A percentile compares a stretch with the other conserved stretches of the same genome.
Evolutionary conservation across 2,888 invertebrate genomes (phyloP).

Genomic region (Synanthedon vespiformis): DNA sequence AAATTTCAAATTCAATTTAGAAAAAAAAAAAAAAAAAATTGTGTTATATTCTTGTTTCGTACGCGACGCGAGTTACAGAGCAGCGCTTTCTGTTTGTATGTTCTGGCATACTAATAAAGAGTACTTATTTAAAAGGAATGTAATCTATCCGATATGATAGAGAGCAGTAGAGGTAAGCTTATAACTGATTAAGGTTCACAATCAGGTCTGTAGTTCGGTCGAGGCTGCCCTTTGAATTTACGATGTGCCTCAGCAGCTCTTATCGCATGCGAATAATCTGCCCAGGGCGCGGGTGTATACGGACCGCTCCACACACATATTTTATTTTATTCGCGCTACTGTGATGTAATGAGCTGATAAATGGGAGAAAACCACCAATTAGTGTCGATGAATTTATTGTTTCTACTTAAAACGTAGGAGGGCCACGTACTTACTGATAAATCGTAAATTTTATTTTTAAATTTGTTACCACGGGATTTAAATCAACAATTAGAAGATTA

Average conservation of each 20-base stretch:
- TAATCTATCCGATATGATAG: too few relatives aligned
- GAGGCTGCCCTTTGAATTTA: slow-evolving; percentile 67
- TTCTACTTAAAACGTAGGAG: slow-evolving; percentile 70
- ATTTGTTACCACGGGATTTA: slow-evolving; percentile 41
- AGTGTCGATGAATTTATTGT: slow-evolving; percentile 72
- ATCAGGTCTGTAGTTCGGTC: slow-evolving; percentile 67
- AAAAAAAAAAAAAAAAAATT: too few relatives aligned
- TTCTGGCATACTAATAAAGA: too few relatives aligned
- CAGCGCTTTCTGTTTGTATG: too few relatives aligned
- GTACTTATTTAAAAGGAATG: too few relatives aligned
- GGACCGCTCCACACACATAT: slow-evolving; percentile 61
- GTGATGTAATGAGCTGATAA: slow-evolving; percentile 72
- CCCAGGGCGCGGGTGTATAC: slow-evolving; percentile 48
- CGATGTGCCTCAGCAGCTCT: slow-evolving; percentile 69
- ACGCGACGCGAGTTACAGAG: too few relatives aligned
- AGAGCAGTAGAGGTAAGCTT: neutral
- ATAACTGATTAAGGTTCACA: slow-evolving; percentile 61
- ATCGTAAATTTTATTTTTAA: slow-evolving; percentile 62
- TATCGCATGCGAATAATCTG: slow-evolving; percentile 70
- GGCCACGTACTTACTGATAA: slow-evolving; percentile 45
- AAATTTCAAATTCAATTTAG: too few relatives aligned
- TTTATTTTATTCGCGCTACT: slow-evolving; percentile 72
- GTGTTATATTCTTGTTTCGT: too few relatives aligned
- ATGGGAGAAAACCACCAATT: slow-evolving; percentile 72
- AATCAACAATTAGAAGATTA: slow-evolving; percentile 47